phyloP scores from a whole-genome alignment of 2,888 invertebrate genomes.

The Chorisops tibialis region DNA sequence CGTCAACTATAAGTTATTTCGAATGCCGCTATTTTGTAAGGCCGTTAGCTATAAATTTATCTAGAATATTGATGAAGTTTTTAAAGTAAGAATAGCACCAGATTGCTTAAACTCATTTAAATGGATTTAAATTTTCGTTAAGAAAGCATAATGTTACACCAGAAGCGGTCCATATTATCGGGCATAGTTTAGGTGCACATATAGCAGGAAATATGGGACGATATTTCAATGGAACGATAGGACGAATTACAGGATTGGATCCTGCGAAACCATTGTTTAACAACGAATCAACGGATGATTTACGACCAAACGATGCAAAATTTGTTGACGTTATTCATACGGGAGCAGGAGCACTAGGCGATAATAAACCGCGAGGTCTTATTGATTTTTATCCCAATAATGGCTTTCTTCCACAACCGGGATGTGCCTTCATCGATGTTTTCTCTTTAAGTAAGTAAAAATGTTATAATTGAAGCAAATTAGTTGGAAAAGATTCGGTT shows the following conservation, averaged over 20 bases:
- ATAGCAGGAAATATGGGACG: conserved; percentile 46
- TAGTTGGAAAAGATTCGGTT: not conserved
- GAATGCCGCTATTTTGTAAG: not conserved
- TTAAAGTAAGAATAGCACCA: too few relatives aligned
- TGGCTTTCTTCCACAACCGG: conserved; percentile 46
- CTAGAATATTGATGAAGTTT: too few relatives aligned
- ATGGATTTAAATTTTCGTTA: too few relatives aligned
- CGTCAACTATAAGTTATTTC: too few relatives aligned
- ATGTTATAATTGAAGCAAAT: not conserved
- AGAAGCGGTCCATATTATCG: conserved; percentile 44
- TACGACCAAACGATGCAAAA: conserved; percentile 41
- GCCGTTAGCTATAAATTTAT: not conserved
- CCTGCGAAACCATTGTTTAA: conserved; percentile 49
- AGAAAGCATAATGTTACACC: conserved; percentile 38
- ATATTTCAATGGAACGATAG: conserved; percentile 45
- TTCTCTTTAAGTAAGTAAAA: conserved; percentile 38
- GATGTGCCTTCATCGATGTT: conserved; percentile 43
- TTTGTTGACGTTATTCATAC: conserved; percentile 51
- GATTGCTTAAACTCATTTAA: too few relatives aligned
- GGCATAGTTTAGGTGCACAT: conserved; percentile 50
- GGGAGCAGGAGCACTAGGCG: conserved; percentile 46
- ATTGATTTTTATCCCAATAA: conserved; percentile 50
- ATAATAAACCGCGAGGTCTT: conserved; percentile 44
- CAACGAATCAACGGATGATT: conserved; percentile 40
- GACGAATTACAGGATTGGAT: conserved; percentile 48